phyloP scores from a whole-genome alignment of 2,888 invertebrate genomes.

The Agapetus fuscipes region DNA sequence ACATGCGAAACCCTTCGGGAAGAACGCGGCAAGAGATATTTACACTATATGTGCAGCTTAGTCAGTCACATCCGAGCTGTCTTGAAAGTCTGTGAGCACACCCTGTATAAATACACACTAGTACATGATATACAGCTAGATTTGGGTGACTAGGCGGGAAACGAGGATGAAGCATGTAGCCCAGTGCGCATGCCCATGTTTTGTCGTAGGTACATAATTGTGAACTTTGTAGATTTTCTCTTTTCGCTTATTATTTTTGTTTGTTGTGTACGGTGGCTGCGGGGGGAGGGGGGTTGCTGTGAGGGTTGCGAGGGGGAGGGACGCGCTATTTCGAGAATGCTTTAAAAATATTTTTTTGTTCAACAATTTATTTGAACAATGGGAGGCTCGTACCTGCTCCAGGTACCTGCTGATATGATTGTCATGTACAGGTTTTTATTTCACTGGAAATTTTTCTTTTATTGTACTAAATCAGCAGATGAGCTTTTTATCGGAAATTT shows the following conservation, averaged over 20 bases:
- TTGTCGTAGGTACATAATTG: constrained; percentile 22
- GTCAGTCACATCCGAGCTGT: too few species aligned
- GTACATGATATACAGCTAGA: constrained; percentile 20
- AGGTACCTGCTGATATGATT: background rate
- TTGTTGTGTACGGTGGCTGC: constrained; percentile 17
- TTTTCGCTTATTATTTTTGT: constrained; percentile 22
- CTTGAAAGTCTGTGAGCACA: too few species aligned
- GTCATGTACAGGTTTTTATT: background rate
- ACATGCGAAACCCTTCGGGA: too few species aligned
- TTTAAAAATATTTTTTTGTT: background rate
- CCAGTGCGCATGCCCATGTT: constrained; percentile 19
- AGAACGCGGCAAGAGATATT: too few species aligned
- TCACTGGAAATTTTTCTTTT: background rate
- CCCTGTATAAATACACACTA: constrained; percentile 15
- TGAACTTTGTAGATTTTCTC: constrained; percentile 22
- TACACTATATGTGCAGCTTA: too few species aligned
- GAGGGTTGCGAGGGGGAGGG: too few species aligned
- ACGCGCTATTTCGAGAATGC: background rate
- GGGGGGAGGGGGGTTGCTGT: too few species aligned
- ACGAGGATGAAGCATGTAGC: too few species aligned
- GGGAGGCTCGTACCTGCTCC: background rate
- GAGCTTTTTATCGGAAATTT: too few species aligned
- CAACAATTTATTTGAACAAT: background rate
- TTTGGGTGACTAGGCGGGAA: too few species aligned
- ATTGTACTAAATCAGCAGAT: too few species aligned